Conservation (phyloP, 2,113 vertebrate genomes). For the Sceloporus tristichus region DNA sequence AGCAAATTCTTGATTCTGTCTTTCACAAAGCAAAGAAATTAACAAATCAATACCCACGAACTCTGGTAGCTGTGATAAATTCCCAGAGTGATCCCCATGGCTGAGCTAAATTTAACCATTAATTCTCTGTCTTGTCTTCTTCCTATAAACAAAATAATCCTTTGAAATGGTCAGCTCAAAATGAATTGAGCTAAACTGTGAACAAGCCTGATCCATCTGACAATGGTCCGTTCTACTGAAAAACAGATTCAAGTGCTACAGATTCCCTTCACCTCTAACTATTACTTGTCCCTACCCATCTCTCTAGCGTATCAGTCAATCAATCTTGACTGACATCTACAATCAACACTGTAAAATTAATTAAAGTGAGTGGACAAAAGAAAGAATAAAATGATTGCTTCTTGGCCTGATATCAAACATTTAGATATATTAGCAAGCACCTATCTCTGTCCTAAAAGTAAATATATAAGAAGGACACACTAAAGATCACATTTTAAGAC, state of each 20-base stretch:
- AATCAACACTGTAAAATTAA: too few species aligned
- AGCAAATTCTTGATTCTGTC: constrained; percentile 10
- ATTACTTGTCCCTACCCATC: not conserved
- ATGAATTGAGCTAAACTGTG: not conserved
- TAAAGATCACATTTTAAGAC: too few species aligned
- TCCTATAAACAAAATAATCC: constrained; percentile 1
- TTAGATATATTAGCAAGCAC: too few species aligned
- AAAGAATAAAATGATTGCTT: too few species aligned
- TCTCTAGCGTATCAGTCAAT: not conserved
- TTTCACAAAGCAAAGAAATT: constrained; percentile 35
- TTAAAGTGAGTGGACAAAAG: too few species aligned
- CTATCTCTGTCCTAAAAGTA: too few species aligned
- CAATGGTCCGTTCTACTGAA: not conserved
- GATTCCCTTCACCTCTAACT: too few species aligned
- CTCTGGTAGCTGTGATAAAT: constrained; percentile 1
- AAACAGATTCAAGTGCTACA: not conserved
- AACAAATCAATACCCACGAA: constrained; percentile 23
- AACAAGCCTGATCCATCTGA: not conserved
- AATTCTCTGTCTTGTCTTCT: constrained; percentile 11
- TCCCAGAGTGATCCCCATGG: not conserved
- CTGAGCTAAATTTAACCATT: constrained; percentile 25
- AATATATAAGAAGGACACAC: too few species aligned
- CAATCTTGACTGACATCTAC: too few species aligned
- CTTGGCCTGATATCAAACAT: too few species aligned
- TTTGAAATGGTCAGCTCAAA: not conserved